Base-by-base conservation (phyloP, 2,888 invertebrate species). In the Malthinus seriepunctatus region DNA sequence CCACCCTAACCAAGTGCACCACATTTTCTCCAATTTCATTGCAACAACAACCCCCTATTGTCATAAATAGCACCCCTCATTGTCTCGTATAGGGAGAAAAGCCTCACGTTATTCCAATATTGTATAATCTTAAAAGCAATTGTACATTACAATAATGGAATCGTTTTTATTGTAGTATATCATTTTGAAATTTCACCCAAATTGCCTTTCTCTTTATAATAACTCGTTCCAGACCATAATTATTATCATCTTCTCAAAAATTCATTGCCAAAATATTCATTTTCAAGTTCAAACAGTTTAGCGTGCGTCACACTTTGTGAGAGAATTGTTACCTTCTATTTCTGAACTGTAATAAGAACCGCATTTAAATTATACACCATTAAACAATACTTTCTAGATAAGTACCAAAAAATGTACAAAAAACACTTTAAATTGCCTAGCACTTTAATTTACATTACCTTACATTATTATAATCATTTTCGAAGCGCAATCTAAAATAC, bases 231-330 rank as follows among this genome's bases (percentile, higher is more conserved):
- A 10, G 15, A 15, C 15, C 23, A 42, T 42, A 42, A 42, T 42
- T 12, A 42, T 42, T 23, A 15, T 15, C 14, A 42, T 42, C 39
- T 14, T 42, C 23, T 42, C 39, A 42, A 14, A 15, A 15, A 14
- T 23, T 42, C 39, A 42, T 15, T 42, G 39, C 39, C 39, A 42
- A 42, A 42, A 23, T 23, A 23, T 23, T 5, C 23, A 23, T 42
- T 42, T 42, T 42, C 15, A 42, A 42, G 39, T 42, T 42, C 39
- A 42, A 42, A 42, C 23, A 15, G 39, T 42, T 42, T 42, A 42
- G 23, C 39, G 39, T 15, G 39, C 39, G 39, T 42, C 39, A 42
- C 39, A 42, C 39, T 15, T 42, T 15, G 23, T 15, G 39, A 42
- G 39, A 23, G 23, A 23, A 42, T 42, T 42, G 39, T 42, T 42